A percentile compares a stretch with the other conserved stretches of the same genome.
Evolutionary conservation across 1,140 invertebrate species (phyloP).

Genomic region (Ctenoplectra terminalis): DNA sequence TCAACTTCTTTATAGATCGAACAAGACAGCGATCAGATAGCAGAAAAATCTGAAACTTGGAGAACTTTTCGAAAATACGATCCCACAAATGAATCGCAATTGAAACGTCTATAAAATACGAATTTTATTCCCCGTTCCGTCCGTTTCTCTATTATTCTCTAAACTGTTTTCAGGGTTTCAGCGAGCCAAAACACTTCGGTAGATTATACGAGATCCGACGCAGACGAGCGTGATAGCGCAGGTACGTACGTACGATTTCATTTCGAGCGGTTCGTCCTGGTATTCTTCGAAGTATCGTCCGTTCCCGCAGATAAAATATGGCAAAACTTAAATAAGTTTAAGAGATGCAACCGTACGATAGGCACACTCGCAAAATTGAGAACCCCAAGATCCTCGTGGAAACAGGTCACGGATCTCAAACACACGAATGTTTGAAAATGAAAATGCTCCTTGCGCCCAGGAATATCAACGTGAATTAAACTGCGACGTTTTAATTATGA

Average conservation of each 20-base stretch:
- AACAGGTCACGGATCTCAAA: conserved; percentile 14
- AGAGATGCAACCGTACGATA: conserved; percentile 69
- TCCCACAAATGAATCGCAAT: not conserved
- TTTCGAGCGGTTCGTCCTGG: conserved; percentile 36
- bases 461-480: conserved; percentile 32
- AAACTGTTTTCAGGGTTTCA: conserved; percentile 23
- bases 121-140: conserved; percentile 29
- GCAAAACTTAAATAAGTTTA: conserved; percentile 73
- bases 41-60: not conserved
- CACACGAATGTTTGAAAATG: conserved; percentile 42
- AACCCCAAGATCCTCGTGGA: conserved; percentile 21
- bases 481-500: conserved; percentile 38
- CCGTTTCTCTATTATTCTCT: conserved; percentile 18
- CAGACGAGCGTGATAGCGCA: conserved; percentile 35
- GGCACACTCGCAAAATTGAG: conserved; percentile 62
- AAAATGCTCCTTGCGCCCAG: not conserved
- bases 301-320: conserved; percentile 63
- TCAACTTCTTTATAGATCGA: not conserved
- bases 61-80: not conserved
- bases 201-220: conserved; percentile 51
- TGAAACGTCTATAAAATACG: not conserved
- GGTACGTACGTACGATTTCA: conserved; percentile 55
- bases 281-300: conserved; percentile 59
- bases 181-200: conserved; percentile 39
- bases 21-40: not conserved